Evolutionary conservation across 1,140 invertebrate species (phyloP), one percentile per base, ranked within the genome.

Genomic region (Drosophila micromelanica): DNA sequence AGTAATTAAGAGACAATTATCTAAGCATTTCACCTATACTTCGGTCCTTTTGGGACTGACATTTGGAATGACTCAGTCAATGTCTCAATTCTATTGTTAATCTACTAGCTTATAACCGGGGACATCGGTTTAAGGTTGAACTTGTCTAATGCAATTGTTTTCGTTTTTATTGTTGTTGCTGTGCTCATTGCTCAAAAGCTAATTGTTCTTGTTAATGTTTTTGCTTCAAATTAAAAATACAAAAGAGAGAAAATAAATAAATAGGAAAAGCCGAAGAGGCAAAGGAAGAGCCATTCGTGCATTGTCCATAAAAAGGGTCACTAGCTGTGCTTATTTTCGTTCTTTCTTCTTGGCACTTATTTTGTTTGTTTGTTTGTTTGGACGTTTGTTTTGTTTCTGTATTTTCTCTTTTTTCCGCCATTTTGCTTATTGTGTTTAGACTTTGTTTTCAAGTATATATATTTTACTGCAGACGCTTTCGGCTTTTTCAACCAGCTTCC

Each of bases 371-470:
- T 68, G 20, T 68, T 61, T 62, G n/a, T 49, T 45, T 68, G 20
- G 61, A n/a, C 17, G 42, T 63, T 61, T 48, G 32, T 63, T 61
- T 48, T 57, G 46, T 59, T 76, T 48, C 49, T 61, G 45, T 72
- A 67, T 67, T 79, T 77, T 60, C 63, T 67, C 38, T 72, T 80
- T 69, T 67, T 82, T 78, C 57, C 71, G 64, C 82, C 84, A 86
- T 86, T 86, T 86, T 77, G 78, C 87, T 86, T 89, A 87, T 89
- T 87, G 82, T 86, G 62, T 67, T 82, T 86, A 80, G 82, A 82
- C 82, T 87, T 82, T 86, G 84, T 82, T 87, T 78, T 73, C 59
- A 63, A 81, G 75, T 86, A 78, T 70, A 86, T 85, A 84, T 85
- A 55, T 65, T 87, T 76, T 78, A 67, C 74, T 78, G 70, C 71